Conservation (phyloP, 2,797 vertebrate species). For the Microctenopoma lineatum region DNA sequence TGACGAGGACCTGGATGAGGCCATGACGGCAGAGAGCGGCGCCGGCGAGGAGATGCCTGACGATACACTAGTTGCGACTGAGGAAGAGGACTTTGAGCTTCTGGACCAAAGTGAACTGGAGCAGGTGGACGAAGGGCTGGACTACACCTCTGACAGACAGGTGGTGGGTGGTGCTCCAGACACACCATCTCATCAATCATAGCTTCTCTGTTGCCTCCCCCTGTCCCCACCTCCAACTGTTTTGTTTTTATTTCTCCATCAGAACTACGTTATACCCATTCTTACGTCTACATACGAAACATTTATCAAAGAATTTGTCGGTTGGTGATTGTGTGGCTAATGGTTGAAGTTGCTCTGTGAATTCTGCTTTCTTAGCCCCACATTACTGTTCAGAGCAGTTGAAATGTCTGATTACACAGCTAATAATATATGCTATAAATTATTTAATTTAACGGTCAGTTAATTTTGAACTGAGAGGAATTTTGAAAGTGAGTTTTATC, state of each 20-base stretch:
- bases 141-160: slow-evolving; percentile 78
- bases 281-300: slow-evolving; percentile 55
- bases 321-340: slow-evolving; percentile 24
- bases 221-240: slow-evolving; percentile 24
- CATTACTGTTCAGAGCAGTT: slow-evolving; percentile 34
- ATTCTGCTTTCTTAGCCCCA: slow-evolving; percentile 34
- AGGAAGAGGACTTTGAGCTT: slow-evolving; percentile 97
- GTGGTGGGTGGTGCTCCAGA: slow-evolving; percentile 58
- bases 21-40: slow-evolving; percentile 36
- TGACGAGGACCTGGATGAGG: slow-evolving; percentile 58
- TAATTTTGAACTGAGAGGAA: slow-evolving; percentile 10
- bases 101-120: slow-evolving; percentile 99
- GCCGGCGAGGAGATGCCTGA: slow-evolving; percentile 67
- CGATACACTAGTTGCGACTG: slow-evolving; percentile 77
- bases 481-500: slow-evolving; percentile 34
- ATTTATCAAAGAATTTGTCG: slow-evolving; percentile 64
- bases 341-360: slow-evolving; percentile 47
- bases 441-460: slow-evolving; percentile 72
- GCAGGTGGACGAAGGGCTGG: slow-evolving; percentile 89
- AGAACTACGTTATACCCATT: slow-evolving; percentile 63
- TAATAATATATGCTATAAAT: slow-evolving; percentile 73
- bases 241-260: slow-evolving; percentile 75
- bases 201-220: slow-evolving; percentile 63
- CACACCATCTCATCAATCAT: slow-evolving; percentile 72
- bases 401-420: slow-evolving; percentile 51